Percentiles rank a stretch among this genome's conserved stretches.
phyloP scores from a whole-genome alignment of 2,113 vertebrate species.

The Microcebus griseorufus region DNA sequence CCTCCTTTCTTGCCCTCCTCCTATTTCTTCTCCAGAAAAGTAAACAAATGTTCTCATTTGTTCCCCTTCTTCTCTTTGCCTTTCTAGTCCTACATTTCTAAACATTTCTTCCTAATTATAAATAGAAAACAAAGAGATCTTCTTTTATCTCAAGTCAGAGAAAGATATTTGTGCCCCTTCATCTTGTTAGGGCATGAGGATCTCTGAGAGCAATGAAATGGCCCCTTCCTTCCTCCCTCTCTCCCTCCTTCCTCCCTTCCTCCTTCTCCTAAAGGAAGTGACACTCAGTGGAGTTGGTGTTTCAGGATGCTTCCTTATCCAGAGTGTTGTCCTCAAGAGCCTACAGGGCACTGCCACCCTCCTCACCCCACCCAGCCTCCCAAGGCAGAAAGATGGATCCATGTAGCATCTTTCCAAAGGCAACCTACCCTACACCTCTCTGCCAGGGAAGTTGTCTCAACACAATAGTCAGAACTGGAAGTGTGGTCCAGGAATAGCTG shows the following conservation, averaged over 20 bases:
- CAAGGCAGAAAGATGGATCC: not conserved
- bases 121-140: not conserved
- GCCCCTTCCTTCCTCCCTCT: not conserved
- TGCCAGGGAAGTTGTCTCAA: not conserved
- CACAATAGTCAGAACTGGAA: not conserved
- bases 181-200: not conserved
- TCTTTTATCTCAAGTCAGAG: not conserved
- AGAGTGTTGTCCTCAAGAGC: not conserved
- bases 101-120: not conserved
- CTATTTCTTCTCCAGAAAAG: constrained; percentile 16
- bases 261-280: not conserved
- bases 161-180: not conserved
- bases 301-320: not conserved
- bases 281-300: not conserved
- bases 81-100: not conserved
- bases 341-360: not conserved
- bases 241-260: not conserved
- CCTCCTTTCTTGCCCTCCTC: not conserved
- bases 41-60: not conserved
- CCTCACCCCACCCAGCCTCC: not conserved
- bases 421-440: not conserved
- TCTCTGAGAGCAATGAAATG: not conserved
- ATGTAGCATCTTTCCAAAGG: not conserved
- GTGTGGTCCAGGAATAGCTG: not conserved
- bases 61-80: not conserved